phyloP scores from a whole-genome alignment of 2,113 vertebrate species.

The Hippocampus abdominalis region DNA sequence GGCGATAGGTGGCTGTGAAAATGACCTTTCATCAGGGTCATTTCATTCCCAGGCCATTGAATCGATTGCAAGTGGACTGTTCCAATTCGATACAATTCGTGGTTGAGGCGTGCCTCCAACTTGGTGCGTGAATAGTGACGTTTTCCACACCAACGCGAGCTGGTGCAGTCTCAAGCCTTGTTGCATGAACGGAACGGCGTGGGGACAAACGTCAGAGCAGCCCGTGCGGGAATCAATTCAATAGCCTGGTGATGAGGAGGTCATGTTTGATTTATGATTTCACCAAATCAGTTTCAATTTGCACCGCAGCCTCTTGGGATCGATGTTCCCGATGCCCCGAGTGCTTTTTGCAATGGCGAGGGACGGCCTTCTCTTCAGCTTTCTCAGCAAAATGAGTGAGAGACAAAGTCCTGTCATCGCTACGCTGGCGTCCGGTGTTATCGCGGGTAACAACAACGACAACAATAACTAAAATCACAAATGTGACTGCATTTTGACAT shows the following conservation, averaged over 20 bases:
- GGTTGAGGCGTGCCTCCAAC: no score
- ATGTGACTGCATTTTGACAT: neutral
- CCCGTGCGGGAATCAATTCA: no score
- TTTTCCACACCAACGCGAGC: no score
- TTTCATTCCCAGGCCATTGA: no score
- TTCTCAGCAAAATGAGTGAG: slow-evolving; percentile 74
- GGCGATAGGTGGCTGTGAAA: no score
- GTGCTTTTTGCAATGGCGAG: slow-evolving; percentile 94
- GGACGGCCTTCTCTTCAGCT: slow-evolving; percentile 87
- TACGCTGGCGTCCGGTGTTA: slow-evolving; percentile 79
- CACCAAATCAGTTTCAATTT: neutral
- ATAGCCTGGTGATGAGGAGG: neutral
- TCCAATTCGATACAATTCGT: no score
- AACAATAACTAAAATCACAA: neutral
- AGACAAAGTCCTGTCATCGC: slow-evolving; percentile 83
- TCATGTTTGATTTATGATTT: neutral
- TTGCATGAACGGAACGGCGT: no score
- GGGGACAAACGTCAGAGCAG: no score
- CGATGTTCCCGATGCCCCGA: slow-evolving; percentile 95
- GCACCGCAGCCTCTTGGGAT: slow-evolving; percentile 79
- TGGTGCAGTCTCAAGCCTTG: no score
- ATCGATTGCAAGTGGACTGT: no score
- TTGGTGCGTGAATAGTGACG: no score
- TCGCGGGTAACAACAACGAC: slow-evolving; percentile 75
- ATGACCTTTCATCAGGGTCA: no score